Base-by-base conservation (phyloP, 2,113 vertebrate genomes). In the Burhinus oedicnemus region DNA sequence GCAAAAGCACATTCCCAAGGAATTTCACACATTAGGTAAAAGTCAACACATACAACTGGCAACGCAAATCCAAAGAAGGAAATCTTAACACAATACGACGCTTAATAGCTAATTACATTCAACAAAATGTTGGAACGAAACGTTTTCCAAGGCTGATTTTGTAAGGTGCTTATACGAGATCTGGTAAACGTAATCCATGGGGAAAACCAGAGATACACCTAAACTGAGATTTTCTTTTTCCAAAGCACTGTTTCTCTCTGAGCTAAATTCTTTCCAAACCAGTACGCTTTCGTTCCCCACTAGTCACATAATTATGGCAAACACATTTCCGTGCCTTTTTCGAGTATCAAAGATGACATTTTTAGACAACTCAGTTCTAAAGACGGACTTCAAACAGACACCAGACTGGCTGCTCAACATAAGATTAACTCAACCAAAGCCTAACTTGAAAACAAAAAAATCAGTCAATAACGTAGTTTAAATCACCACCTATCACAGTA, bases 41-140 rank as follows among this genome's bases (percentile, higher is more conserved):
- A 85, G 61, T 12, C 84, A 78, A 49, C 23, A 21, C 45, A 26
- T 4, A 9, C 71, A 72, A 51, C n/a, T 2, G 32, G 20, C 8
- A 17, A 54, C 0, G 0, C 13, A 44, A 65, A 76, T 2, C 14
- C 4, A 22, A 54, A 57, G 70, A 25, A 88, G n/a, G 29, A 79
- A 76, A 15, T 3, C 27, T 69, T 16, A 49, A 54, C 45, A 5
- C 32, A 34, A 9, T 1, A 0, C 3, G 45, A 55, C 27, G 29
- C 19, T 57, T 85, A 15, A 25, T 0, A 55, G 45, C 68, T 74
- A 55, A 92, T 64, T n/a, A 34, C 8, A 15, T 5, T 22, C 61
- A 36, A 25, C 51, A 45, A 42, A 54, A 70, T 0, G 9, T 13
- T 6, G 12, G 6, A 5, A 81, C 23, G 36, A 54, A 25, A 9